phyloP scores from a whole-genome alignment of 64 coral and sea anemone genomes.

The Hydrozoanthus tunicans region DNA sequence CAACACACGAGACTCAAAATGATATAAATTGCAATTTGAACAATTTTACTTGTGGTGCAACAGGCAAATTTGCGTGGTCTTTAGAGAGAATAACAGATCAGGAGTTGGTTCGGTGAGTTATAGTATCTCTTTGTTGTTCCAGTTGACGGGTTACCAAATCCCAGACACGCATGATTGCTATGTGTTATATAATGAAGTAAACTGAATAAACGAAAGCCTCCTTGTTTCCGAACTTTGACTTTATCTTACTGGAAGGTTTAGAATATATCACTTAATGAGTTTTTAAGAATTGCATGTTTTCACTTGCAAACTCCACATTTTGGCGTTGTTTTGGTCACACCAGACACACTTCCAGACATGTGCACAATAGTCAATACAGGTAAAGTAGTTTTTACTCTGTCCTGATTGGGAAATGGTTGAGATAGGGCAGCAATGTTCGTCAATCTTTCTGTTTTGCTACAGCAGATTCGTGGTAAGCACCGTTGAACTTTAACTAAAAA shows the following conservation, averaged over 20 bases:
- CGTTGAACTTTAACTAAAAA: no score
- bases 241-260: no score
- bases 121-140: not conserved
- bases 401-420: no score
- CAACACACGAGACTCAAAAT: not conserved
- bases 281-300: not conserved
- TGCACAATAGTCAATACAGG: not conserved
- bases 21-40: conserved; percentile 13
- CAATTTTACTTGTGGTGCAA: not conserved
- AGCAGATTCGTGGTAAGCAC: no score
- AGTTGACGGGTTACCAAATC: no score
- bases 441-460: no score
- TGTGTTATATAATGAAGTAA: no score
- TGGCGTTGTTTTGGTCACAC: not conserved
- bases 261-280: not conserved
- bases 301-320: not conserved
- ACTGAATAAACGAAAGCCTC: no score
- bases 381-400: no score
- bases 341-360: conserved; percentile 41
- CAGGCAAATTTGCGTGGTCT: conserved; percentile 70
- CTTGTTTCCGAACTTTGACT: no score
- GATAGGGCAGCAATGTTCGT: no score
- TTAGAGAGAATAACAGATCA: conserved; percentile 89
- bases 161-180: no score
- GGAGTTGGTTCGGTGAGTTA: conserved; percentile 73